Evolutionary conservation across 2,888 invertebrate genomes (phyloP).

Genomic region (Crematogaster levior): DNA sequence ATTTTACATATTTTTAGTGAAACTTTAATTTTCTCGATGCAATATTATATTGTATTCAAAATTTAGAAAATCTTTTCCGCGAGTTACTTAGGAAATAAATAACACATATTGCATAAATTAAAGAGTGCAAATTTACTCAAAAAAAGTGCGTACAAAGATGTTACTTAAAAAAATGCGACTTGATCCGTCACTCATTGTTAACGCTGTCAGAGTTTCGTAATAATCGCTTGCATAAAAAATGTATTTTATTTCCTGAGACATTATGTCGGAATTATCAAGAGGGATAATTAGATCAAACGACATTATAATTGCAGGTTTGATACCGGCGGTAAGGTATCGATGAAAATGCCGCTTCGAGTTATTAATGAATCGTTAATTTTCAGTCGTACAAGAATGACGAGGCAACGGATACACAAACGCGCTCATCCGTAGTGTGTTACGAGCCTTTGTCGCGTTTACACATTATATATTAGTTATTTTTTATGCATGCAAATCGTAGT

Average conservation of each 20-base stretch:
- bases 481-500: neutral
- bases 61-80: neutral
- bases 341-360: neutral
- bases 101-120: neutral
- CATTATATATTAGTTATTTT: neutral
- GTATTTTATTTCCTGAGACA: slow-evolving; percentile 9
- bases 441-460: neutral
- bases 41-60: neutral
- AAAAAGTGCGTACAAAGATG: neutral
- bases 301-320: neutral
- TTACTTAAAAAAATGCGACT: neutral
- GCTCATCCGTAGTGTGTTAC: neutral
- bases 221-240: neutral
- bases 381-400: neutral
- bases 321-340: slow-evolving; percentile 6
- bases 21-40: neutral
- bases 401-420: neutral
- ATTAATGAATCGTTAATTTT: slow-evolving; percentile 36
- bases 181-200: neutral
- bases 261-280: neutral
- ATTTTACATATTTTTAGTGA: too few relatives aligned
- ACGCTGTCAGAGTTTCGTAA: neutral
- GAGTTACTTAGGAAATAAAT: neutral
- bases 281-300: neutral
- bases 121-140: neutral